Base-by-base conservation (phyloP, 92 coral and sea anemone species). In the Montipora capitata region DNA sequence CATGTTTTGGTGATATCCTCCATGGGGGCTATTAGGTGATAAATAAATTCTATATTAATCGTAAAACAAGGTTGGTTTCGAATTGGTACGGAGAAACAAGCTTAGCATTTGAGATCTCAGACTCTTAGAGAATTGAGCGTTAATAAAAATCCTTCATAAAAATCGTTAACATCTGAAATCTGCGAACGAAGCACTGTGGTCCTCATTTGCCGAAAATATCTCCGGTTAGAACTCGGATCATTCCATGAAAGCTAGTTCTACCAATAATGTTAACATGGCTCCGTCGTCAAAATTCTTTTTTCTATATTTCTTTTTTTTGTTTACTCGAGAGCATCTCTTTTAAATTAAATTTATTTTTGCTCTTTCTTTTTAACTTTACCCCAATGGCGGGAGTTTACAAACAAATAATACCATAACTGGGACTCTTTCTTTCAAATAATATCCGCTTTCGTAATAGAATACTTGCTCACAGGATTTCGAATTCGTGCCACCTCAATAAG, bases 381-480 rank as follows among this genome's bases (percentile, higher is more conserved):
- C 85, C 85, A 81, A 38, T 81, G 56, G 68, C 85, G 77, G 85
- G 77, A 68, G n/a, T 39, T 38, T 0, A n/a, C 35, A 68, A 54
- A 80, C 63, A 51, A 38, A 65, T 7, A 10, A 65, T 27, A 35
- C 35, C 35, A 65, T 65, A 57, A 40, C 40, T 41, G 12, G 18
- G 52, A n/a, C 9, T 78, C 71, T 59, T 5, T 13, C 14, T 52
- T 16, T 20, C 78, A 3, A 52, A 2, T 3, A 63, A n/a, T 63
- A 63, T 63, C 10, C 10, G 8, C 14, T 6, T 7, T 12, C 35
- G 35, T 27, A 27, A 27, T 27, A 27, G 35, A 27, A 45, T 45
- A 45, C 51, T 8, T 45, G 51, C 51, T 4, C 35, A 45, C 51
- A 45, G 51, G 51, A 45, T 45, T 45, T 45, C 51, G 9, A 27